Evolutionary conservation across 1,140 invertebrate species (phyloP).

Genomic region (Drosophila guanche): DNA sequence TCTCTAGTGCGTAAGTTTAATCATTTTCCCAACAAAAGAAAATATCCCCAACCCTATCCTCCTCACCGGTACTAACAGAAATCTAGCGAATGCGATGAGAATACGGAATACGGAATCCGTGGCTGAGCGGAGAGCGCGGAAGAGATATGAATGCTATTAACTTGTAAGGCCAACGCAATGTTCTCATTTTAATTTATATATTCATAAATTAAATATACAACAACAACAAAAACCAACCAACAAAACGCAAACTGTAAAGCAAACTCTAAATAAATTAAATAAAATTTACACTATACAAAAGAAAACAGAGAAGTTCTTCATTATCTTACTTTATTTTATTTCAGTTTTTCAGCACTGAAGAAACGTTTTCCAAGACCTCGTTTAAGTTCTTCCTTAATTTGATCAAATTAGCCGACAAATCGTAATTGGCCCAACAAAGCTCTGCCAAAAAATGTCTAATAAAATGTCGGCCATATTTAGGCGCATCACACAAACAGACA

Average conservation of each 20-base stretch:
- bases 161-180: conserved; percentile 81
- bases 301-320: background rate
- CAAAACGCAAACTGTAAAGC: conserved; percentile 66
- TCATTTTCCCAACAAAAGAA: conserved; percentile 14
- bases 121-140: conserved; percentile 48
- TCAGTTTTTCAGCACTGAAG: background rate
- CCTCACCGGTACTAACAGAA: conserved; percentile 21
- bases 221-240: conserved; percentile 47
- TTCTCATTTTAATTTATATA: conserved; percentile 83
- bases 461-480: conserved; percentile 73
- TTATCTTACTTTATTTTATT: background rate
- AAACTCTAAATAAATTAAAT: conserved; percentile 77
- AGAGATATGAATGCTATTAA: conserved; percentile 76
- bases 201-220: conserved; percentile 59
- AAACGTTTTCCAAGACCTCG: background rate
- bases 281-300: conserved; percentile 65
- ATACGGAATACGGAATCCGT: conserved; percentile 14
- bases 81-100: conserved; percentile 51
- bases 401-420: conserved; percentile 4
- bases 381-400: background rate
- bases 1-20: conserved; percentile 59
- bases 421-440: conserved; percentile 26
- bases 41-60: conserved; percentile 36
- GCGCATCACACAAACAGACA: conserved; percentile 39
- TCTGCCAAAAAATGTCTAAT: conserved; percentile 60